These are phyloP conservation scores for Esperia sulphurella DNA, from an alignment of 2,888 invertebrate genomes.

Conservation along the genomic window DNA sequence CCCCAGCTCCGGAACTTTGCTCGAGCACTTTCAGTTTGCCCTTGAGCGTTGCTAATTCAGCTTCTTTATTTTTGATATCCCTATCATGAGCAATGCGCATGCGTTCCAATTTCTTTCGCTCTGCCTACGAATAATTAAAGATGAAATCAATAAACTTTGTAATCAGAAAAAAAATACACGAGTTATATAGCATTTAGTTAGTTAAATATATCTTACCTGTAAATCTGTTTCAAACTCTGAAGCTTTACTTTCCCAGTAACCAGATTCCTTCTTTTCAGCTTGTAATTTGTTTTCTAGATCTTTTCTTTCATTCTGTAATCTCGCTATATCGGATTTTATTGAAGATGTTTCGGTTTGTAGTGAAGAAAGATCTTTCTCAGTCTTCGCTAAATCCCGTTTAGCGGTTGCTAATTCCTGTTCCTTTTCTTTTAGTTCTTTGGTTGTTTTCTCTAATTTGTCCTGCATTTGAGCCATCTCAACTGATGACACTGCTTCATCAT, in stretches of 20 bases:
- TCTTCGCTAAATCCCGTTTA: conserved; percentile 56
- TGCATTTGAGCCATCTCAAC: conserved; percentile 73
- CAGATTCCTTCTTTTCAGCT: conserved; percentile 80
- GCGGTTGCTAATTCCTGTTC: conserved; percentile 48
- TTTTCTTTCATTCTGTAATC: conserved; percentile 75
- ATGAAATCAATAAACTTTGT: background rate
- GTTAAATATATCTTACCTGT: conserved; percentile 47
- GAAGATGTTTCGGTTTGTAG: conserved; percentile 60
- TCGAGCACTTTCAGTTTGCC: conserved; percentile 84
- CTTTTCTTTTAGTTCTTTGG: conserved; percentile 56
- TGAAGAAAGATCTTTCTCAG: conserved; percentile 65
- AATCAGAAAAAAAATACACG: background rate
- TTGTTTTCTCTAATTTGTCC: conserved; percentile 57
- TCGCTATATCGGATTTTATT: conserved; percentile 65
- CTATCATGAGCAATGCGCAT: conserved; percentile 84
- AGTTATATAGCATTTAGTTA: too few relatives aligned
- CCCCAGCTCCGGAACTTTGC: conserved; percentile 79
- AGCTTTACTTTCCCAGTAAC: conserved; percentile 82
- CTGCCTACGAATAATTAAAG: conserved; percentile 56
- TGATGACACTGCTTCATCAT: conserved; percentile 68
- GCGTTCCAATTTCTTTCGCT: conserved; percentile 83
- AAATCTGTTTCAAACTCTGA: conserved; percentile 81
- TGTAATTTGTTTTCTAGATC: conserved; percentile 82
- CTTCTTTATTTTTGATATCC: conserved; percentile 87
- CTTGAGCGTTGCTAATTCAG: conserved; percentile 87